Evolutionary conservation across 2,888 invertebrate species (phyloP), one percentile per base, ranked within the genome.

Genomic region (Drosophila demipolita): DNA sequence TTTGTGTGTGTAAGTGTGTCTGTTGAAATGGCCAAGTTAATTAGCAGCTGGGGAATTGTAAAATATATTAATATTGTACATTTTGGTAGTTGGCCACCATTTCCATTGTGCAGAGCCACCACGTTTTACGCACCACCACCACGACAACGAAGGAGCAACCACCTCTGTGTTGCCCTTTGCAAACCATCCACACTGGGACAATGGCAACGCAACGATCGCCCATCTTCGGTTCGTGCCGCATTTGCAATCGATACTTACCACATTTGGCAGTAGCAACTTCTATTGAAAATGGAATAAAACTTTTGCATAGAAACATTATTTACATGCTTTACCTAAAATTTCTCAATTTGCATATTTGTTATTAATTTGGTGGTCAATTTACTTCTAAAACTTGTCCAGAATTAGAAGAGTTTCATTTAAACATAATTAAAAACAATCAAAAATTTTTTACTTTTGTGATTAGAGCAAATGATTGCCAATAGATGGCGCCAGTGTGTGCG

Each of bases 11-110:
- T 58, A 54, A 45, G 58, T 61, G 55, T 58, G 66, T 66, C 52
- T 73, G 63, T 45, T 55, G 26, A 50, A 79, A 73, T 45, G 83
- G 68, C 73, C 77, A 72, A 81, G 89, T 90, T 87, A 90, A 87
- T 87, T 87, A 87, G 90, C 89, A 87, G 89, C 89, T 86, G 79
- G 87, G 90, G 87, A 87, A 90, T 87, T 90, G 87, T 87, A 83
- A 87, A 87, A 90, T 81, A 86, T 90, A 88, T 87, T 88, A 88
- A 87, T 87, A 88, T 87, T 85, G 80, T 89, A 82, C 87, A 87
- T 75, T 82, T 87, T 75, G 73, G 83, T 78, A 82, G 67, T 59
- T 61, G 52, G 52, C 52, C 9, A n/a, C 48, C 63, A 57, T 52
- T 48, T 35, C 45, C 48, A 23, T 36, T 45, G 54, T 49, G 36